Evolutionary conservation across 2,113 vertebrate genomes (phyloP).

Genomic region (Mirounga angustirostris): DNA sequence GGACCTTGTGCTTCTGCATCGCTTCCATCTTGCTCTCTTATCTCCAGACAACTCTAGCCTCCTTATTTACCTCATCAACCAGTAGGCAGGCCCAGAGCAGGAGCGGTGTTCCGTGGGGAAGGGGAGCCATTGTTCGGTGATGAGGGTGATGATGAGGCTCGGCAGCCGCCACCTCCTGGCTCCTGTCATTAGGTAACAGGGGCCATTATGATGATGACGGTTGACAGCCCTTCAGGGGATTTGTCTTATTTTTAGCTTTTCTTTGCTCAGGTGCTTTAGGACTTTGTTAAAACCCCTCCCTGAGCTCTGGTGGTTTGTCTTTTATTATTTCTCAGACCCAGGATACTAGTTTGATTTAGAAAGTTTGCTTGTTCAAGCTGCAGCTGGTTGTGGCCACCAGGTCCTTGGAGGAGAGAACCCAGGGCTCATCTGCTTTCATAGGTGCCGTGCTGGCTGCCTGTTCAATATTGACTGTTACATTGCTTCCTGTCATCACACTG

Average conservation of each 20-base stretch:
- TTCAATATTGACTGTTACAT: background rate
- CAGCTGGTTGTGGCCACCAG: background rate
- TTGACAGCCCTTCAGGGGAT: background rate
- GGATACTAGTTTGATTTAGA: background rate
- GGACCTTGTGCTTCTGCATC: background rate
- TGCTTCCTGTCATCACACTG: background rate
- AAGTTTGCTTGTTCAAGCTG: background rate
- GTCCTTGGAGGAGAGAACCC: background rate
- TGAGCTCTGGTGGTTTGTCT: background rate
- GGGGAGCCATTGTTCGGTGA: background rate
- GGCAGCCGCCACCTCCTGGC: background rate
- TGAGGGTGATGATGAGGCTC: too few relatives aligned
- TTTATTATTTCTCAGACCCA: background rate
- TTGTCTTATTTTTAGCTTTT: slow-evolving; percentile 23
- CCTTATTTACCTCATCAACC: background rate
- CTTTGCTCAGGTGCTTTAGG: background rate
- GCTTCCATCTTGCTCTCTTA: background rate
- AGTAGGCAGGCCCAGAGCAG: background rate
- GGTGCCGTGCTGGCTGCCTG: slow-evolving; percentile 5
- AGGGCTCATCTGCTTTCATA: background rate
- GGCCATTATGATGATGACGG: background rate
- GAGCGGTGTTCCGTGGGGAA: background rate
- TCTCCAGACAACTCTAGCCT: background rate
- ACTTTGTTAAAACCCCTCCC: background rate
- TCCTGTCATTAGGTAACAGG: background rate